phyloP scores from a whole-genome alignment of 2,797 vertebrate species.

The Lemur catta region DNA sequence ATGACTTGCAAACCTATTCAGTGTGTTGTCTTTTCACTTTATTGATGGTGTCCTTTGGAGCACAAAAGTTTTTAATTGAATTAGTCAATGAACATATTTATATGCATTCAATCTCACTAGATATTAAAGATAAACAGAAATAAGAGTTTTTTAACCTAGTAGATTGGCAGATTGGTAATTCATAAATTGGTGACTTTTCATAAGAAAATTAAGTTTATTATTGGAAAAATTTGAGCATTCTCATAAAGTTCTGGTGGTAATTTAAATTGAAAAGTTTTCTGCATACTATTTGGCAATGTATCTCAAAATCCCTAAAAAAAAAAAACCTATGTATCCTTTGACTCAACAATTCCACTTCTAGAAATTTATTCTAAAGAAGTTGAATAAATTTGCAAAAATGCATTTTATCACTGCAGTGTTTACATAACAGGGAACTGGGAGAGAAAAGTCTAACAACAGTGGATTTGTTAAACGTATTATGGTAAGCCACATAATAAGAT shows the following conservation, averaged over 20 bases:
- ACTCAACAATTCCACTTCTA: not conserved
- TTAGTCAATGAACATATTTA: not conserved
- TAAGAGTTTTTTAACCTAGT: not conserved
- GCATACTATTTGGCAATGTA: not conserved
- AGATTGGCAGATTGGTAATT: not conserved
- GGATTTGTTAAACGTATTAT: not conserved
- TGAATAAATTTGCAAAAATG: slow-evolving; percentile 22
- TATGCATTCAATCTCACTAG: not conserved
- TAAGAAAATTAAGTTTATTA: not conserved
- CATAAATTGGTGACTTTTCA: not conserved
- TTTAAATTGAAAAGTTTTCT: slow-evolving; percentile 27
- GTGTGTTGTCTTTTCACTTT: not conserved
- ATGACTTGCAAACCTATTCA: not conserved
- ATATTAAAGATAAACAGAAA: not conserved
- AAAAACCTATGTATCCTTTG: not conserved
- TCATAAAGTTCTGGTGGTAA: not conserved
- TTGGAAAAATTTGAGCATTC: not conserved
- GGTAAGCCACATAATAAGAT: not conserved
- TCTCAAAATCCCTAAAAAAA: not conserved
- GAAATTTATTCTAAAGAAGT: slow-evolving; percentile 3
- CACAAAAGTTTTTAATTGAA: not conserved
- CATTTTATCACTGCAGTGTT: not conserved
- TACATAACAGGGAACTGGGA: not conserved
- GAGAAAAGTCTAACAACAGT: not conserved
- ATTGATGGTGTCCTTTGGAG: not conserved